Evolutionary conservation across 2,888 invertebrate genomes (phyloP).

Genomic region (Morinoia aosen): DNA sequence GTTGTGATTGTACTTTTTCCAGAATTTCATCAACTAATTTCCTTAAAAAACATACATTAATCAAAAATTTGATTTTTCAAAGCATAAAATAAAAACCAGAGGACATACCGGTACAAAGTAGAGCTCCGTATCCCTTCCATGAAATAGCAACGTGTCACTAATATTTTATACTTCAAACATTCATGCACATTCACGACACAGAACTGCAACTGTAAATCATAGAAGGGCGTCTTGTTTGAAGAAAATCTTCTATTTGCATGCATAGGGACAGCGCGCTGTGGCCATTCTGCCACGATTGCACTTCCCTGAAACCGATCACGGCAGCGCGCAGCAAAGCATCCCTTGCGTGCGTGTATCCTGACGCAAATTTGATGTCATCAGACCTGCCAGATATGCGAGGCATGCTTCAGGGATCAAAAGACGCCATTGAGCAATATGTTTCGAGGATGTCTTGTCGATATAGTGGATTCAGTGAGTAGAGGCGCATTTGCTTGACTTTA

Average conservation of each 20-base stretch:
- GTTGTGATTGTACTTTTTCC: too few species aligned
- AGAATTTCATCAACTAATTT: too few species aligned
- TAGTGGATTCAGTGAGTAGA: not conserved
- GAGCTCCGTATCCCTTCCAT: too few species aligned
- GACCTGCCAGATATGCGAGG: not conserved
- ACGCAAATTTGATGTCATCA: not conserved
- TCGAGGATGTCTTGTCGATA: not conserved
- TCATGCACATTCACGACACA: not conserved
- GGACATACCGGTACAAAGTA: too few species aligned
- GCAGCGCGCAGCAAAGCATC: not conserved
- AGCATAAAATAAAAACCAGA: too few species aligned
- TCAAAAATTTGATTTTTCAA: too few species aligned
- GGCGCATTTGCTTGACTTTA: not conserved
- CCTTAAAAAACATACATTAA: too few species aligned
- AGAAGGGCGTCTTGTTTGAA: not conserved
- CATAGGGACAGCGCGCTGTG: not conserved
- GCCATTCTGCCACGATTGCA: not conserved
- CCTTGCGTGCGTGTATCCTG: not conserved
- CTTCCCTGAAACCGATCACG: not conserved
- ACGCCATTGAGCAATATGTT: not conserved
- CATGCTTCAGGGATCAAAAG: not conserved
- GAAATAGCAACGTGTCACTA: not conserved
- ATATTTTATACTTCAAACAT: not conserved
- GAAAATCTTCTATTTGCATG: not conserved
- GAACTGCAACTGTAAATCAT: not conserved